Evolutionary conservation across 2,113 vertebrate species (phyloP).

Genomic region (Mastomys coucha): DNA sequence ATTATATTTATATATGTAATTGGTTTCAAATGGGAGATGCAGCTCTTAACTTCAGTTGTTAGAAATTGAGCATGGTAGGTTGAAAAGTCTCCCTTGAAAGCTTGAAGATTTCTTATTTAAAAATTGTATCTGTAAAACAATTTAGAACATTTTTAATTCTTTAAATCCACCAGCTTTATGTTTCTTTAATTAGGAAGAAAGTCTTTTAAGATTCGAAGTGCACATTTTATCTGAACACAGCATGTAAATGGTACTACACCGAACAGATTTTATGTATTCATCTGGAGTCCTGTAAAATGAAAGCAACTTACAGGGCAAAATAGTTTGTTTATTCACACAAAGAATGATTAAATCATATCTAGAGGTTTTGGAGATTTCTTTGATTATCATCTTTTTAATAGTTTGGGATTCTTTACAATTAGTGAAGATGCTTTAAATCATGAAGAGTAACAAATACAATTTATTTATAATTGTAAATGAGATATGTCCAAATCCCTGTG

Average conservation of each 20-base stretch:
- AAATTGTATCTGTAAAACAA: conserved; percentile 68
- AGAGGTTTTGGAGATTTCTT: conserved; percentile 53
- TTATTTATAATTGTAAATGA: conserved; percentile 51
- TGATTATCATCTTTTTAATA: conserved; percentile 60
- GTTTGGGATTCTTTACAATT: conserved; percentile 50
- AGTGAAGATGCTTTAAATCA: conserved; percentile 43
- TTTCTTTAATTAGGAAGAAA: conserved; percentile 70
- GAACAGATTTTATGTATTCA: conserved; percentile 75
- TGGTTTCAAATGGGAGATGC: conserved; percentile 1
- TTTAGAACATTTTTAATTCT: conserved; percentile 68
- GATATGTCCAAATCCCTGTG: not conserved
- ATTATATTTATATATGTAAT: conserved; percentile 9
- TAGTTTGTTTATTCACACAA: conserved; percentile 34
- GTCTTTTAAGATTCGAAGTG: conserved; percentile 57
- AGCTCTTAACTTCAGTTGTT: conserved; percentile 29
- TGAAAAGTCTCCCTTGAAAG: conserved; percentile 45
- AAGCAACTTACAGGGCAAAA: conserved; percentile 70
- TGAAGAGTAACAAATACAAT: conserved; percentile 37
- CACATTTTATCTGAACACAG: conserved; percentile 70
- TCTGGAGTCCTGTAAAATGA: conserved; percentile 62
- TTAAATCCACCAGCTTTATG: conserved; percentile 61
- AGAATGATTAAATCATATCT: conserved; percentile 62
- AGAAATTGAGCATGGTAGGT: conserved; percentile 29
- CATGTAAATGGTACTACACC: conserved; percentile 67
- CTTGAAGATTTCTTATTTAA: conserved; percentile 57